Percentiles rank a stretch among this genome's conserved stretches.
Conservation (phyloP, 2,888 invertebrate species). For the Mellilla xanthometata region DNA sequence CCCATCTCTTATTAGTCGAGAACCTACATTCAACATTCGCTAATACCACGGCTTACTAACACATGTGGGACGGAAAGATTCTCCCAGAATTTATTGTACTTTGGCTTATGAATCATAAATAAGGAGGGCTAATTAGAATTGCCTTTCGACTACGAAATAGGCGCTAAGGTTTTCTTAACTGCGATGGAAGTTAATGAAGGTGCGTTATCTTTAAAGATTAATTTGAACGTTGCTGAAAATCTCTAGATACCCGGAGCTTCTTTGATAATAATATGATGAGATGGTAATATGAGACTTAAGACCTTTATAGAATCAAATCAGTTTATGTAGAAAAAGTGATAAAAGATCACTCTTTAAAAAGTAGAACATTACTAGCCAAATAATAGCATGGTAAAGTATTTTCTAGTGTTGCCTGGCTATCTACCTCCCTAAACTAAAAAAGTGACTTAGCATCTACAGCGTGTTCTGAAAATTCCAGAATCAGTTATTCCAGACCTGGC, state of each 20-base stretch:
- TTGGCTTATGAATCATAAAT: constrained; percentile 82
- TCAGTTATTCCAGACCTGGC: too few relatives aligned
- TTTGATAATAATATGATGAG: too few relatives aligned
- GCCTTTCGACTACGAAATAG: constrained; percentile 50
- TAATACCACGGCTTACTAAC: constrained; percentile 76
- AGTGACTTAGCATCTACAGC: too few relatives aligned
- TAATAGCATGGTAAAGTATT: too few relatives aligned
- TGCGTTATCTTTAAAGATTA: constrained; percentile 27
- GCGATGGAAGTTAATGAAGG: constrained; percentile 28
- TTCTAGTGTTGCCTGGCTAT: too few relatives aligned
- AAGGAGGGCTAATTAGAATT: constrained; percentile 78
- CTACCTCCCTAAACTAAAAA: too few relatives aligned
- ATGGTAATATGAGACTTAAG: too few relatives aligned
- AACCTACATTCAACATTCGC: constrained; percentile 80
- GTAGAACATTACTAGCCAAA: too few relatives aligned
- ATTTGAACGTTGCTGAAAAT: constrained; percentile 4
- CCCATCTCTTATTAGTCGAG: constrained; percentile 79
- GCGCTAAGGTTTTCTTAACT: constrained; percentile 50
- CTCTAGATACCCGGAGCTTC: neutral
- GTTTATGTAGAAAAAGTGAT: too few relatives aligned
- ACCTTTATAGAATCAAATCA: too few relatives aligned
- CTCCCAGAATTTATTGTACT: constrained; percentile 77
- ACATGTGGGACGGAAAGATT: constrained; percentile 81
- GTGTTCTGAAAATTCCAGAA: too few relatives aligned
- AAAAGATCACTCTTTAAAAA: too few relatives aligned